These are phyloP conservation scores for Ostrea edulis DNA, from an alignment of 1,140 invertebrate species.

Conservation along the genomic window DNA sequence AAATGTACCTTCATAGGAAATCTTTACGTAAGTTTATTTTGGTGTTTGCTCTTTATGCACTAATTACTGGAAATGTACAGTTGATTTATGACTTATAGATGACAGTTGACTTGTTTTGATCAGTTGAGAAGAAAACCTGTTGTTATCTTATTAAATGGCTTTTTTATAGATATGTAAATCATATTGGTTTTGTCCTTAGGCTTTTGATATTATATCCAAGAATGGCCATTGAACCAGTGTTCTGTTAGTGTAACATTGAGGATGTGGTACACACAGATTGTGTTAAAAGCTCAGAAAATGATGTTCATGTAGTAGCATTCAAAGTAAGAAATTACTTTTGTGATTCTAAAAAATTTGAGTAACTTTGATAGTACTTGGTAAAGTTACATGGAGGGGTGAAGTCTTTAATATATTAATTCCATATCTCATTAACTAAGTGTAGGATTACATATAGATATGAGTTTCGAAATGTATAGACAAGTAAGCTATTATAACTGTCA, in stretches of 20 bases:
- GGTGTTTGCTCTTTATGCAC: background rate
- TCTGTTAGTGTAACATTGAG: background rate
- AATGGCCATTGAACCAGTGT: background rate
- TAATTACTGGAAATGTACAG: background rate
- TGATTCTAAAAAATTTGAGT: no score
- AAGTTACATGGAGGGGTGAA: no score
- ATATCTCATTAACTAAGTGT: background rate
- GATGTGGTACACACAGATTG: background rate
- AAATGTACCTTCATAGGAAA: background rate
- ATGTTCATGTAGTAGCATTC: background rate
- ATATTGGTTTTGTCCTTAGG: constrained; percentile 3
- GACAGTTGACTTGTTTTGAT: constrained; percentile 8
- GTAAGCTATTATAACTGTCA: no score
- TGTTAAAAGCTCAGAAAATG: background rate
- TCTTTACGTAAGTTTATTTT: background rate
- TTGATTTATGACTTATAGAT: background rate
- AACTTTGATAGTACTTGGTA: no score
- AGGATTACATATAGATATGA: no score
- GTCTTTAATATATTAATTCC: background rate
- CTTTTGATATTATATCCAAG: background rate
- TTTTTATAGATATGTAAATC: background rate
- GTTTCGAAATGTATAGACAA: background rate
- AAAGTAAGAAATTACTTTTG: background rate
- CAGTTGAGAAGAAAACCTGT: background rate
- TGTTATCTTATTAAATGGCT: background rate